Evolutionary conservation across 1,140 invertebrate species (phyloP).

Genomic region (Cydia strobilella): DNA sequence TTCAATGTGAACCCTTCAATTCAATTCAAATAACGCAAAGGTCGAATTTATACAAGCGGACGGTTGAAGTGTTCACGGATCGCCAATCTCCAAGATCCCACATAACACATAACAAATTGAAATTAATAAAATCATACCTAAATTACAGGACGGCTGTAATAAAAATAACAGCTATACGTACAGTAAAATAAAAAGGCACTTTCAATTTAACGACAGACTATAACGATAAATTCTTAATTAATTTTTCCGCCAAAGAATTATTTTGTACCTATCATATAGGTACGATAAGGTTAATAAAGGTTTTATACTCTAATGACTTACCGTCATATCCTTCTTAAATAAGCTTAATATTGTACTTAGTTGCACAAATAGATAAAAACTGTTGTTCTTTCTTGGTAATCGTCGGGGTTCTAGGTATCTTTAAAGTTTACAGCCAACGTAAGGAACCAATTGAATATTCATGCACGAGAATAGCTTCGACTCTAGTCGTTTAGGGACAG

Average conservation of each 20-base stretch:
- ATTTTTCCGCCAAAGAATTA: constrained; percentile 19
- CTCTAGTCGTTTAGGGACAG: not conserved
- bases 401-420: not conserved
- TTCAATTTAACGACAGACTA: constrained; percentile 27
- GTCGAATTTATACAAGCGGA: constrained; percentile 59
- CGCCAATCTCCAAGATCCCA: constrained; percentile 52
- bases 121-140: constrained; percentile 32
- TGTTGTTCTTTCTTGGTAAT: not conserved
- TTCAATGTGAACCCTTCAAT: constrained; percentile 67
- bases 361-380: not conserved
- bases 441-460: constrained; percentile 18
- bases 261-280: constrained; percentile 16
- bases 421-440: constrained; percentile 8
- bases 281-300: not conserved
- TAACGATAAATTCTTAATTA: constrained; percentile 19
- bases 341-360: not conserved
- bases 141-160: constrained; percentile 22
- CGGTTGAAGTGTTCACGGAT: constrained; percentile 56
- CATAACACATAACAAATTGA: constrained; percentile 47
- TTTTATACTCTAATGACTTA: not conserved
- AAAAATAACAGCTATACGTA: constrained; percentile 7
- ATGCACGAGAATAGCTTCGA: constrained; percentile 6
- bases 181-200: constrained; percentile 19
- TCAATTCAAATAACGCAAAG: constrained; percentile 62
- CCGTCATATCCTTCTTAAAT: not conserved